Percentiles rank a stretch among this genome's conserved stretches.
These are phyloP conservation scores for Lissocephala sabroskyi DNA, from an alignment of 2,888 invertebrate species.

Conservation along the genomic window DNA sequence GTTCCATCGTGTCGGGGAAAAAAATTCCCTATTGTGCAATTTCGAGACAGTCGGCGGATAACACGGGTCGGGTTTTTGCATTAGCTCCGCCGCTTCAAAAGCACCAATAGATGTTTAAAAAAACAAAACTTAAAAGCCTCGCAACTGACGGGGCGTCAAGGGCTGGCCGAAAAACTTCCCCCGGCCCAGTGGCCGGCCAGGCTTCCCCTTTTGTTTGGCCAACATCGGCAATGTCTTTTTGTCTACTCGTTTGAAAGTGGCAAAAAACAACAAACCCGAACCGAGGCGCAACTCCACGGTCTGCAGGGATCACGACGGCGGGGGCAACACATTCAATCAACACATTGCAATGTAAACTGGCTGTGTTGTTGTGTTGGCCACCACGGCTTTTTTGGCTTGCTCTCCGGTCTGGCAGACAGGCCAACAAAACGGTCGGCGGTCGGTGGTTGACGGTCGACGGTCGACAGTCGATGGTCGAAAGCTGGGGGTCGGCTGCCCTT, in stretches of 20 bases:
- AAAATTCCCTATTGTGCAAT: conserved; percentile 1
- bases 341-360: conserved; percentile 22
- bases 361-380: background rate
- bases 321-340: conserved; percentile 41
- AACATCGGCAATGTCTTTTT: conserved; percentile 34
- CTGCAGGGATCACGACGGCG: conserved; percentile 3
- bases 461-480: too few relatives aligned
- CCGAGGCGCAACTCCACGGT: conserved; percentile 3
- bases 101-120: too few relatives aligned
- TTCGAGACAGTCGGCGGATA: background rate
- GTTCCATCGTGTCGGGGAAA: too few relatives aligned
- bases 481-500: background rate
- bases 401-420: conserved; percentile 30
- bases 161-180: too few relatives aligned
- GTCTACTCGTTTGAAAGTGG: conserved; percentile 27
- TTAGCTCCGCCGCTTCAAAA: conserved; percentile 25
- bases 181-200: background rate
- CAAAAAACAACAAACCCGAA: conserved; percentile 26
- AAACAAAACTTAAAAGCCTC: conserved; percentile 15
- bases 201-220: conserved; percentile 26
- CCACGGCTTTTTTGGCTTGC: conserved; percentile 13
- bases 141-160: background rate
- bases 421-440: conserved; percentile 15
- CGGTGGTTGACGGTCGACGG: too few relatives aligned
- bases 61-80: background rate